These are phyloP conservation scores for Scomberomorus guttatus DNA, from an alignment of 2,797 vertebrate genomes.

Conservation along the genomic window DNA sequence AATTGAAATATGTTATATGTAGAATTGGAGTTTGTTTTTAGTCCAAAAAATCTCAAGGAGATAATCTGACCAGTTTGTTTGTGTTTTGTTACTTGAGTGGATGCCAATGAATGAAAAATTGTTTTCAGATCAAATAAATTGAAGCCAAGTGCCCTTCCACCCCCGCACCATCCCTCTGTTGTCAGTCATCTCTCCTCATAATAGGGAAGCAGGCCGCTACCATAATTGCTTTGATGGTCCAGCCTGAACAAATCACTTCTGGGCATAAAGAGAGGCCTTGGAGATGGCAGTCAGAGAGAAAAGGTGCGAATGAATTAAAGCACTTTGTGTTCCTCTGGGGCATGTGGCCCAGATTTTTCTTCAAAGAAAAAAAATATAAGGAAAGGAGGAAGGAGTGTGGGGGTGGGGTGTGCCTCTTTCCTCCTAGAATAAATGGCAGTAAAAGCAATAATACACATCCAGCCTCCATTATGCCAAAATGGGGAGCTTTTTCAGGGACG, in stretches of 20 bases:
- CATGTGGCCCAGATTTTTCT: conserved; percentile 98
- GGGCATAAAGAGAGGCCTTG: conserved; percentile 95
- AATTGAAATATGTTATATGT: conserved; percentile 65
- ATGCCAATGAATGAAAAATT: conserved; percentile 70
- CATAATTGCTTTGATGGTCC: conserved; percentile 99
- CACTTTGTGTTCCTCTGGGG: conserved; percentile 96
- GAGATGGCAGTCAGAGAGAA: conserved; percentile 97
- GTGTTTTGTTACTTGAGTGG: conserved; percentile 73
- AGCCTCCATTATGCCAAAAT: conserved; percentile 89
- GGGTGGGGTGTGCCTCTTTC: conserved; percentile 75
- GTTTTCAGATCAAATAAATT: conserved; percentile 85
- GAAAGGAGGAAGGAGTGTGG: conserved; percentile 76
- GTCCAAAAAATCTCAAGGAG: conserved; percentile 55
- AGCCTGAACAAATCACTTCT: conserved; percentile 99
- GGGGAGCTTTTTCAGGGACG: conserved; percentile 87
- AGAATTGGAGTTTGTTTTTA: conserved; percentile 59
- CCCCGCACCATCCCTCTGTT: conserved; percentile 84
- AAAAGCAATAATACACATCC: conserved; percentile 91
- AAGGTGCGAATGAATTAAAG: conserved; percentile 99
- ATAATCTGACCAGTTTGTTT: conserved; percentile 74
- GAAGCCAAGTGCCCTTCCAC: conserved; percentile 83
- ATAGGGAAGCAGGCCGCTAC: conserved; percentile 94
- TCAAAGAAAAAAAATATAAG: conserved; percentile 87
- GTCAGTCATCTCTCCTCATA: conserved; percentile 98
- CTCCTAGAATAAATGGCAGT: conserved; percentile 88